Conservation (phyloP, 2,888 invertebrate species). For the Unio pictorum region DNA sequence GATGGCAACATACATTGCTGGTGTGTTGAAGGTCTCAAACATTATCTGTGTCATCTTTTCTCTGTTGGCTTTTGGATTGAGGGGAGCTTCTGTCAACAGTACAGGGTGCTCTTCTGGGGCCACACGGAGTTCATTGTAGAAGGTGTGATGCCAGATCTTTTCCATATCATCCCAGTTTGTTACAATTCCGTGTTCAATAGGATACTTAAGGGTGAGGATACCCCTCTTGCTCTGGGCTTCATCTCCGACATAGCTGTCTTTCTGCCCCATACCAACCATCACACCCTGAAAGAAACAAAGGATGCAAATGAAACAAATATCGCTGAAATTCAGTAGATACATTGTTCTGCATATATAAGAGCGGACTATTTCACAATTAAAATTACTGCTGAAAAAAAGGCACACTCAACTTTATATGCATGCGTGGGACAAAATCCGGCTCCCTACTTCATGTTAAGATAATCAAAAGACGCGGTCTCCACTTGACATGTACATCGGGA, state of each 20-base stretch:
- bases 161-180: slow-evolving; percentile 72
- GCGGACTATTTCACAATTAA: too few species aligned
- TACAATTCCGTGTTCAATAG: slow-evolving; percentile 75
- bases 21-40: slow-evolving; percentile 77
- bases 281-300: slow-evolving; percentile 68
- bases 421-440: too few species aligned
- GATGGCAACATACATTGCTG: slow-evolving; percentile 95
- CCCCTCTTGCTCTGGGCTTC: slow-evolving; percentile 90
- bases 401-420: too few species aligned
- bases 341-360: too few species aligned
- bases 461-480: too few species aligned
- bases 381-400: too few species aligned
- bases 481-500: too few species aligned
- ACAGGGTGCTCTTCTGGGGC: slow-evolving; percentile 78
- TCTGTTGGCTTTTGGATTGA: slow-evolving; percentile 94
- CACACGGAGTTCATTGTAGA: slow-evolving; percentile 71
- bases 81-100: slow-evolving; percentile 87
- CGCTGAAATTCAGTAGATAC: too few species aligned
- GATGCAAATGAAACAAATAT: neutral
- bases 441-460: too few species aligned
- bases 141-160: slow-evolving; percentile 70
- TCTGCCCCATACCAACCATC: slow-evolving; percentile 98
- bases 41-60: slow-evolving; percentile 88
- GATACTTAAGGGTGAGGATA: slow-evolving; percentile 75
- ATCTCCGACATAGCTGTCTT: slow-evolving; percentile 96